phyloP scores from a whole-genome alignment of 2,113 vertebrate species.

The Rallus limicola region DNA sequence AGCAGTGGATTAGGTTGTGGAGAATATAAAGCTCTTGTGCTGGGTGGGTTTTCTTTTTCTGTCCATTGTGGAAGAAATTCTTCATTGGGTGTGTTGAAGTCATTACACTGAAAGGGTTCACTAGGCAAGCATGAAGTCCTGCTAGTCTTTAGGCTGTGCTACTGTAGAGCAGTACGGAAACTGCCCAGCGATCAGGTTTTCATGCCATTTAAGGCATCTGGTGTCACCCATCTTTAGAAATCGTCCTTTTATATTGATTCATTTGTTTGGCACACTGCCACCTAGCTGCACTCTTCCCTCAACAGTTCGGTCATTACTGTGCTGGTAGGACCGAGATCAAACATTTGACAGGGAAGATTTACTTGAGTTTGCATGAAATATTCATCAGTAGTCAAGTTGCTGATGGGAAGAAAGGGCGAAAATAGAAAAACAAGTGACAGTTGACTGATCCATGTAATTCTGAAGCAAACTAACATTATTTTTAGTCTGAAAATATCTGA shows the following conservation, averaged over 20 bases:
- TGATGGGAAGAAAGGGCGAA: not conserved
- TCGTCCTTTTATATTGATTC: not conserved
- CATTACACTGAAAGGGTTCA: not conserved
- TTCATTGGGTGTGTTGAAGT: not conserved
- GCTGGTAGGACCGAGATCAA: not conserved
- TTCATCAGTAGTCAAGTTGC: not conserved
- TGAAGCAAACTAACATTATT: not conserved
- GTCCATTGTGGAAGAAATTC: not conserved
- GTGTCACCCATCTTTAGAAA: not conserved
- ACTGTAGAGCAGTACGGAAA: not conserved
- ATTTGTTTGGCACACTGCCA: conserved; percentile 19
- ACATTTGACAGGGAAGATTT: not conserved
- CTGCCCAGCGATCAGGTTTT: not conserved
- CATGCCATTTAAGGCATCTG: not conserved
- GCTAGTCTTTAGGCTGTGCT: not conserved
- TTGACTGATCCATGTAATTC: not conserved
- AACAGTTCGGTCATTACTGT: not conserved
- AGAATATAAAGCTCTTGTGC: not conserved
- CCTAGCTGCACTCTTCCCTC: not conserved
- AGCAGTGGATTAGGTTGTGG: not conserved
- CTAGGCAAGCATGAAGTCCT: not conserved
- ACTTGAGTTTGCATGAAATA: not conserved
- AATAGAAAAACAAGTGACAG: not conserved
- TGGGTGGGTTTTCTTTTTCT: not conserved
- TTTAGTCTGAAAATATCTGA: not conserved